A percentile compares a stretch with the other conserved stretches of the same genome.
Conservation (phyloP, 2,888 invertebrate genomes). For the Leistus spinibarbis region DNA sequence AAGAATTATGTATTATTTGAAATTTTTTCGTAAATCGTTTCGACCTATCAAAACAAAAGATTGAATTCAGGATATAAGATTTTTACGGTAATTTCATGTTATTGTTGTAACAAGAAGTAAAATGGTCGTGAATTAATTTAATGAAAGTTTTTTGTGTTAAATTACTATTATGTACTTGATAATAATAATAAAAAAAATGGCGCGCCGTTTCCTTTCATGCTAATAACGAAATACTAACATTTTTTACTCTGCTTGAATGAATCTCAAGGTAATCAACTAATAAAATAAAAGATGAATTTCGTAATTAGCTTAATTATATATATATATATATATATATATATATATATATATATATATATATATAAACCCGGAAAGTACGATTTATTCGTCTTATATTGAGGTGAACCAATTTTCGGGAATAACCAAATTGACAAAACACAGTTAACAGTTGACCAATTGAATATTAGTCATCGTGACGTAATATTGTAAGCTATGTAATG, state of each 20-base stretch:
- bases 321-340: no score
- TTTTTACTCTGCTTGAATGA: neutral
- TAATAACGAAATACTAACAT: constrained; percentile 23
- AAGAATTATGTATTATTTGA: no score
- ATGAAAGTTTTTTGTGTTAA: neutral
- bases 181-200: neutral
- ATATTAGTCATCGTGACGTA: neutral
- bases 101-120: neutral
- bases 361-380: neutral
- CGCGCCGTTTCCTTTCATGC: constrained; percentile 4
- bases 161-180: neutral
- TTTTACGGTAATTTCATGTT: no score
- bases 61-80: no score
- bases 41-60: neutral
- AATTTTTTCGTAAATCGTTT: no score
- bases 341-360: no score
- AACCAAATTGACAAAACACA: constrained; percentile 1
- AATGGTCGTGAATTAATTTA: neutral
- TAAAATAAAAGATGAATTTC: neutral
- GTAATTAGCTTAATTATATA: neutral
- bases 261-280: constrained; percentile 6
- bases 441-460: neutral
- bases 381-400: neutral
- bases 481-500: neutral
- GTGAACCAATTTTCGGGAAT: neutral